Evolutionary conservation across 1,140 invertebrate genomes (phyloP), one percentile per base, ranked within the genome.

Genomic region (Drosophila sproati): DNA sequence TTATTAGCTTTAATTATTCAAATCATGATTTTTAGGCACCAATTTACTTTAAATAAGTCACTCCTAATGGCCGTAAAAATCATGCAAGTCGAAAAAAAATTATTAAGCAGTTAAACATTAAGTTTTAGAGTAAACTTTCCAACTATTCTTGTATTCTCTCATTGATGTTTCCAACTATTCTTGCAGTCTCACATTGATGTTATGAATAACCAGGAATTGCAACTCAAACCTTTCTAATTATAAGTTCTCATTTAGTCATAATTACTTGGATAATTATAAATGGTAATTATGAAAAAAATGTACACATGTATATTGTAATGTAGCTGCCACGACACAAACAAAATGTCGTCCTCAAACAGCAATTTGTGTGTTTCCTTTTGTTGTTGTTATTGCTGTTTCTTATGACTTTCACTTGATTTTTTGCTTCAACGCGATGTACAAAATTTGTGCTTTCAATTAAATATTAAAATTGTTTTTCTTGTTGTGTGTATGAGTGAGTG

Each of bases 381-480:
- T 34, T 45, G 31, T 45, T 51, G 39, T 51, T 57, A 41, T 34
- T 20, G 12, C 12, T 20, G 20, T 75, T 80, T 77, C 72, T 80
- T 57, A 80, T 66, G 66, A 61, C 57, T 75, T 78, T 82, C 60
- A 61, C 62, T 68, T 77, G 68, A 20, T 20, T 37, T 66, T 69
- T 77, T 61, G 72, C 71, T 68, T 67, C 71, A 77, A 77, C 56
- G 66, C 68, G 74, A 63, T 67, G 72, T 69, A 59, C 74, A 79
- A 20, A 88, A 39, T 48, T 82, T 78, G 71, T 73, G 73, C 51
- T 59, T 31, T 72, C 83, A 82, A 82, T 86, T 86, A 86, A 88
- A 86, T 86, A 86, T 88, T 86, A 73, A 86, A 86, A 86, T 86
- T 87, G 79, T 78, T 56, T 87, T 82, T 77, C 63, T 71, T 73